Base-by-base conservation (phyloP, 2,888 invertebrate species). In the Rhimphoctona megacephalus region DNA sequence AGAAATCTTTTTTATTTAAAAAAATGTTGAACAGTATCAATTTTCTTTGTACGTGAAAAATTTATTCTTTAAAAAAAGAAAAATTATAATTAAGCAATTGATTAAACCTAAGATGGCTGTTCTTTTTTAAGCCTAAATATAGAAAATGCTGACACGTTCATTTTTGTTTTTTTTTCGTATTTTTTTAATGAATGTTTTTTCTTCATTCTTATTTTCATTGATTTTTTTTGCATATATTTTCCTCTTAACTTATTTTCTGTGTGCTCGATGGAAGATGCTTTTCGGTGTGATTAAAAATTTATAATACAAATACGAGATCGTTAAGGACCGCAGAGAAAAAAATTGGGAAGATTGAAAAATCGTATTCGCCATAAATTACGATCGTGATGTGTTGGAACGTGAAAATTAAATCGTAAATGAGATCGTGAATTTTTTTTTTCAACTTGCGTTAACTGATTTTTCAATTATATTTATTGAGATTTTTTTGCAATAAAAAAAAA, bases 41-140 rank as follows among this genome's bases (percentile, higher is more conserved):
- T 25, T 30, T 57, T 4, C 14, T 72, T 52, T 52, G 19, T 72
- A 17, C 1, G 77, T 78, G 77, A 66, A 78, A 88, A 84, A 88
- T 85, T 89, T 85, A 88, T 89, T 89, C 85, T 81, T 85, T 88
- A 88, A 87, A 88, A 88, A 83, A 76, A 82, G 73, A 64, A 36
- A 83, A 88, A 88, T 77, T 83, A 88, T 78, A 83, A 84, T 87
- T 88, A 89, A 82, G 88, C 67, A 46, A 64, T 85, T 54, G 80
- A 52, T 85, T 83, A 83, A n/a, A 33, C 11, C 43, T 57, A 85
- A 87, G 43, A 81, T 85, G 46, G 70, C 84, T 57, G 70, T 76
- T 76, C 83, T 64, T 83, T 83, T 80, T 72, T 87, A 57, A 25
- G 57, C 57, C 14, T 25, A 57, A 4, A 22, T 6, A 19, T 49